Evolutionary conservation across 2,113 vertebrate species (phyloP).

Genomic region (Ariopsis seemanni): DNA sequence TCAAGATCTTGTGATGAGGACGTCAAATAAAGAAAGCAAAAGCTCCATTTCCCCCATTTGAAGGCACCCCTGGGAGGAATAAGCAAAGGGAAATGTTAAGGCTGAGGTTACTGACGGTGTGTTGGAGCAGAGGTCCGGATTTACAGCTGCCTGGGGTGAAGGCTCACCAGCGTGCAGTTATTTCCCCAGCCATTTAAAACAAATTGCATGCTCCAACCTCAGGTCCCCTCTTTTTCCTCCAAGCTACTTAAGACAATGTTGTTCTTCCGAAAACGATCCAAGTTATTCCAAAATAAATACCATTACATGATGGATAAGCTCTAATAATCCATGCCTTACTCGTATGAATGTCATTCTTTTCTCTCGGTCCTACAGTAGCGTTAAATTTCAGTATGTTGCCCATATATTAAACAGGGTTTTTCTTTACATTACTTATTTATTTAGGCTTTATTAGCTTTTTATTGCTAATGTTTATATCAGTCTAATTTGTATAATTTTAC

Average conservation of each 20-base stretch:
- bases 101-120: slow-evolving; percentile 65
- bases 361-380: not conserved
- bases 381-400: not conserved
- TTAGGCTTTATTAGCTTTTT: not conserved
- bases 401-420: not conserved
- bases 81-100: slow-evolving; percentile 43
- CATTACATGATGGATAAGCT: slow-evolving; percentile 61
- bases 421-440: not conserved
- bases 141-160: slow-evolving; percentile 67
- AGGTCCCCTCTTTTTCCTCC: slow-evolving; percentile 56
- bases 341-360: not conserved
- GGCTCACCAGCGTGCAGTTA: slow-evolving; percentile 66
- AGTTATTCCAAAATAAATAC: slow-evolving; percentile 71
- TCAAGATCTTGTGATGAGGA: slow-evolving; percentile 60
- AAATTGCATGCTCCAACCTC: slow-evolving; percentile 72
- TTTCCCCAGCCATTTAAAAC: slow-evolving; percentile 77
- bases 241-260: slow-evolving; percentile 58
- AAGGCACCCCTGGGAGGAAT: slow-evolving; percentile 69
- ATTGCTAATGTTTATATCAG: not conserved
- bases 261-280: slow-evolving; percentile 59
- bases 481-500: not conserved
- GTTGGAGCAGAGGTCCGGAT: slow-evolving; percentile 65
- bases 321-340: not conserved
- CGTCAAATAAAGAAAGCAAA: slow-evolving; percentile 68
- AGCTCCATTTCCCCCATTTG: slow-evolving; percentile 67